Conservation (phyloP, 2,797 vertebrate species). For the Oreonectes daqikongensis region DNA sequence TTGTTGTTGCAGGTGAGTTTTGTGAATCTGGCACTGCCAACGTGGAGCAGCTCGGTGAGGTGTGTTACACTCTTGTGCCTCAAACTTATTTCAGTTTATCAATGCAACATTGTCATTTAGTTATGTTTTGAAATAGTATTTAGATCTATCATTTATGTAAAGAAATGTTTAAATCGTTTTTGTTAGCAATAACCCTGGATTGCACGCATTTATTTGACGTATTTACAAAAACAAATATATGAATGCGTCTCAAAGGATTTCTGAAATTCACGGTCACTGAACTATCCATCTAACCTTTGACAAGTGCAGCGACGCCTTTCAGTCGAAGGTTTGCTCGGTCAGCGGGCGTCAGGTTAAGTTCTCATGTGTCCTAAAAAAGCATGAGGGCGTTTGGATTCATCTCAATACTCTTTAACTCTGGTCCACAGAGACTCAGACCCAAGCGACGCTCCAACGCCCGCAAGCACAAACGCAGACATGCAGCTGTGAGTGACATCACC, state of each 20-base stretch:
- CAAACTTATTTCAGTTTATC: too few species aligned
- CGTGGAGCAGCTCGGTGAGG: conserved; percentile 86
- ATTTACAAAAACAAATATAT: background rate
- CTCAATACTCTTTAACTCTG: conserved; percentile 45
- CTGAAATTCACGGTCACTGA: background rate
- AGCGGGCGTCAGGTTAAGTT: conserved; percentile 23
- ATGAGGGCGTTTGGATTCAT: conserved; percentile 6
- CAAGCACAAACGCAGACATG: conserved; percentile 28
- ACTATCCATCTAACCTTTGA: conserved; percentile 7
- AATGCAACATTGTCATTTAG: too few species aligned
- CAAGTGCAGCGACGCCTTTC: too few species aligned
- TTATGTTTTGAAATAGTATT: too few species aligned
- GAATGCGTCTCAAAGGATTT: background rate
- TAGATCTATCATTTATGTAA: too few species aligned
- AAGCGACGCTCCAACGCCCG: background rate
- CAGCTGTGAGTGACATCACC: conserved; percentile 47
- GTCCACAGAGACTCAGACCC: conserved; percentile 70
- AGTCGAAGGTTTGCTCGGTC: background rate
- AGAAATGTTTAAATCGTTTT: too few species aligned
- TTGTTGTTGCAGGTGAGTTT: conserved; percentile 76
- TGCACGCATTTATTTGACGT: background rate
- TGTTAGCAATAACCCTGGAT: too few species aligned
- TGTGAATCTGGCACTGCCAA: conserved; percentile 80
- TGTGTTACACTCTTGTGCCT: conserved; percentile 56
- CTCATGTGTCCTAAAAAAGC: conserved; percentile 35